Conservation (phyloP, 2,797 vertebrate genomes). For the Brotula barbata region DNA sequence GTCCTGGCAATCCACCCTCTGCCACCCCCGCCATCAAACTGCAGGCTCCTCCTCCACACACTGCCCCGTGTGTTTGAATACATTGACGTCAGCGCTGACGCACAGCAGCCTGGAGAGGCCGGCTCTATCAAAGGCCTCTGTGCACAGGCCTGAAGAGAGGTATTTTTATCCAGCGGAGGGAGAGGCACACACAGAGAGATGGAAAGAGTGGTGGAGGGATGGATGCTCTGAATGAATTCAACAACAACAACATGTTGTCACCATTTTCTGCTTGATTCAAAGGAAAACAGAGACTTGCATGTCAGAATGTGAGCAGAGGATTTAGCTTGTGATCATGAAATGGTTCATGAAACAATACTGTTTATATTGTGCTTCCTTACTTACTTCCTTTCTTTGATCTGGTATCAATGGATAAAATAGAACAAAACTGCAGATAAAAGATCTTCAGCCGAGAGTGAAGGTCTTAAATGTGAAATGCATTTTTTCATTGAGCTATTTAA, state of each 20-base stretch:
- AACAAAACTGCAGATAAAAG: too few relatives aligned
- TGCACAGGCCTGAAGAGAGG: slow-evolving; percentile 54
- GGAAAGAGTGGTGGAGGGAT: background rate
- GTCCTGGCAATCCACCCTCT: background rate
- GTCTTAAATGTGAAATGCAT: too few relatives aligned
- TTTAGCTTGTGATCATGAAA: too few relatives aligned
- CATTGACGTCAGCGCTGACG: slow-evolving; percentile 81
- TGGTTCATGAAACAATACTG: too few relatives aligned
- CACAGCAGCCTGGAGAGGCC: slow-evolving; percentile 68
- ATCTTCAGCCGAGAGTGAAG: too few relatives aligned
- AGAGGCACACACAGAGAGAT: slow-evolving; percentile 40
- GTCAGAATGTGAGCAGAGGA: background rate
- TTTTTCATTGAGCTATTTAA: too few relatives aligned
- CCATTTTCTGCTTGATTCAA: slow-evolving; percentile 1
- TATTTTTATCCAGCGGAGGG: slow-evolving; percentile 70
- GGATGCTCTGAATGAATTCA: slow-evolving; percentile 29
- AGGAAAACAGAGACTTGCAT: background rate
- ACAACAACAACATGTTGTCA: slow-evolving; percentile 5
- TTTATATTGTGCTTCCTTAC: too few relatives aligned
- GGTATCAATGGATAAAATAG: too few relatives aligned
- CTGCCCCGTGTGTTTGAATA: slow-evolving; percentile 59
- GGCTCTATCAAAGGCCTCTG: slow-evolving; percentile 71
- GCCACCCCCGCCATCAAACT: slow-evolving; percentile 38
- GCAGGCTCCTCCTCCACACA: slow-evolving; percentile 64
- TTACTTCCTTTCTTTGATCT: too few relatives aligned